phyloP scores from a whole-genome alignment of 2,113 vertebrate species.

The Eira barbara region DNA sequence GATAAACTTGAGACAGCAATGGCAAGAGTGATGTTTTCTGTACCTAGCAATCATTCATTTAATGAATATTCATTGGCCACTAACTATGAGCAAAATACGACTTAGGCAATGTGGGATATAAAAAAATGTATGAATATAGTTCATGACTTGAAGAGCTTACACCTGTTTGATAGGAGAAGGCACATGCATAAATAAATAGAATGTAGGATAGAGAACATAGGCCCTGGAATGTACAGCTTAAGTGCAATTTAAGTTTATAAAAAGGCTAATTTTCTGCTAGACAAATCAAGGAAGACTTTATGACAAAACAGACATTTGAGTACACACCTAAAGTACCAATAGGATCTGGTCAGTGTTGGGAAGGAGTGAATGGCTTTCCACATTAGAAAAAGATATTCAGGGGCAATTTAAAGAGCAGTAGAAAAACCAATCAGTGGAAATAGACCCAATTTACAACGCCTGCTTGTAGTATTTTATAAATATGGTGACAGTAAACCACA shows the following conservation, averaged over 20 bases:
- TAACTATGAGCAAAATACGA: conserved; percentile 2
- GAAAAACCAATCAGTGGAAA: not conserved
- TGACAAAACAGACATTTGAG: not conserved
- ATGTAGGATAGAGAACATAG: not conserved
- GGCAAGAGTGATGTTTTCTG: conserved; percentile 5
- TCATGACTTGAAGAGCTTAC: not conserved
- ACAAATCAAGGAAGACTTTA: not conserved
- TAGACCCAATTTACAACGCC: not conserved
- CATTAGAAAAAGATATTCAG: not conserved
- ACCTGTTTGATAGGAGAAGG: not conserved
- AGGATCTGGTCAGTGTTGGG: not conserved
- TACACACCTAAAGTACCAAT: not conserved
- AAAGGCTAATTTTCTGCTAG: not conserved
- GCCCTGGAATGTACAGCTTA: not conserved
- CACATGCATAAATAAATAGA: not conserved
- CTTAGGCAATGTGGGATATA: not conserved
- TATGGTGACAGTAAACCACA: not conserved
- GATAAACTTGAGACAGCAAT: not conserved
- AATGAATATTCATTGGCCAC: conserved; percentile 26
- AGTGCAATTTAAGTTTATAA: not conserved
- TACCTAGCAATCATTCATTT: not conserved
- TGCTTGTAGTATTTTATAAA: not conserved
- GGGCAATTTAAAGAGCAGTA: not conserved
- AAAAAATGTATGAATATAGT: not conserved
- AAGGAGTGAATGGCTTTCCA: not conserved